A percentile compares a stretch with the other conserved stretches of the same genome.
phyloP scores from a whole-genome alignment of 2,113 vertebrate species.

The Cervus canadensis region DNA sequence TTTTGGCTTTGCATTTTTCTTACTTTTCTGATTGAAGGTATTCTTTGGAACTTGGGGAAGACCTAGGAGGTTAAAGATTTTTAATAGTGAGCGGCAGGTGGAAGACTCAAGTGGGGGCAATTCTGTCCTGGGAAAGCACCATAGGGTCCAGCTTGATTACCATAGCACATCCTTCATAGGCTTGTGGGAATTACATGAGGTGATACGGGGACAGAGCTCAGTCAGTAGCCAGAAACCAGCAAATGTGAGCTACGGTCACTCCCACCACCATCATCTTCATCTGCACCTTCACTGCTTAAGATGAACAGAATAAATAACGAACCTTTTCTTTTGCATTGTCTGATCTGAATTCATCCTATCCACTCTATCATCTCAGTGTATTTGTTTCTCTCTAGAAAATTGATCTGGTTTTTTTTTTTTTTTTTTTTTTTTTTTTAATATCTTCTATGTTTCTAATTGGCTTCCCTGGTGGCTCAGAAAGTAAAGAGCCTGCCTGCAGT shows the following conservation, averaged over 20 bases:
- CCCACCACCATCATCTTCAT: too few relatives aligned
- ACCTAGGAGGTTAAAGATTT: not conserved
- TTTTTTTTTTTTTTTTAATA: not conserved
- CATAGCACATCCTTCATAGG: accelerated
- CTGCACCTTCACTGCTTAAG: not conserved
- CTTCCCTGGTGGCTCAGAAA: not conserved
- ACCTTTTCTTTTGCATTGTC: not conserved
- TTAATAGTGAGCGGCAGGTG: not conserved
- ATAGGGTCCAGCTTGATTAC: not conserved
- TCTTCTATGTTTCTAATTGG: not conserved
- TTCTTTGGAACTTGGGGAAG: not conserved
- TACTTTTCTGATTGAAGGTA: not conserved
- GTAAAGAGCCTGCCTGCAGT: not conserved
- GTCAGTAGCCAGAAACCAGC: not conserved
- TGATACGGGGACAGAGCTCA: not conserved
- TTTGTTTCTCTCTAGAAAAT: not conserved
- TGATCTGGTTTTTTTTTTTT: not conserved
- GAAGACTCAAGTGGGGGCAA: not conserved
- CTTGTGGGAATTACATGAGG: too few relatives aligned
- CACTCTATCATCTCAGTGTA: not conserved
- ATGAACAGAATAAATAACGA: not conserved
- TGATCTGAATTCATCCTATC: not conserved
- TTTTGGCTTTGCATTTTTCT: not conserved
- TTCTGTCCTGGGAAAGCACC: not conserved
- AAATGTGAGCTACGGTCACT: not conserved